These are phyloP conservation scores for Molossus molossus DNA, from an alignment of 2,797 vertebrate genomes.

Conservation along the genomic window DNA sequence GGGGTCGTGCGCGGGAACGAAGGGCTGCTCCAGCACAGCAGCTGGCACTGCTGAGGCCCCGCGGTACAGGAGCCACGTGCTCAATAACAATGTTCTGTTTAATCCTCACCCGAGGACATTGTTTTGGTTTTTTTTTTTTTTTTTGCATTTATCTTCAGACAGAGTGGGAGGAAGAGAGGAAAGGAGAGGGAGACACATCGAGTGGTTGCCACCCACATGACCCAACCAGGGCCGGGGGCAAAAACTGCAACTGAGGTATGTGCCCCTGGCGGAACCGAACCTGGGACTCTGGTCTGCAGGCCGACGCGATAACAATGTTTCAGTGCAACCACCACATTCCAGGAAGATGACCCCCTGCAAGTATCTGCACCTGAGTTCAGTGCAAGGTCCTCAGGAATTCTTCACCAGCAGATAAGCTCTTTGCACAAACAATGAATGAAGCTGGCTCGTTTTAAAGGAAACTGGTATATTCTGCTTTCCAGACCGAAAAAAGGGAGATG, in stretches of 20 bases:
- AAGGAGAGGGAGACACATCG: too few species aligned
- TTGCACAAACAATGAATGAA: slow-evolving; percentile 34
- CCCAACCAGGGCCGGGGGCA: too few species aligned
- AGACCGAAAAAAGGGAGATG: neutral
- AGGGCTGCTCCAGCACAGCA: neutral
- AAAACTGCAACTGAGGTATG: too few species aligned
- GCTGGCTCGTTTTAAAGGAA: neutral
- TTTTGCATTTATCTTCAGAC: too few species aligned
- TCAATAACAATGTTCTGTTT: neutral
- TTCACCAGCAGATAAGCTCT: neutral
- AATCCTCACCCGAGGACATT: too few species aligned
- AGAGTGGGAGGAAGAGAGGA: too few species aligned
- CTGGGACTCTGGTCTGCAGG: too few species aligned
- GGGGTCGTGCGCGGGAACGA: fast-evolving
- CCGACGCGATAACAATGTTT: too few species aligned
- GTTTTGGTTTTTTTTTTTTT: too few species aligned
- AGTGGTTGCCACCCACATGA: too few species aligned
- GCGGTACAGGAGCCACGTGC: neutral
- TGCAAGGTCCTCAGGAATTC: slow-evolving; percentile 4
- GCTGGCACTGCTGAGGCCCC: neutral
- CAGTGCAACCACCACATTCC: neutral
- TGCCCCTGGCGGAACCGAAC: too few species aligned
- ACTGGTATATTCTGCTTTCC: neutral
- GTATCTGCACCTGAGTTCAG: neutral
- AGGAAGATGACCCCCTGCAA: neutral